These are phyloP conservation scores for Piaya cayana DNA, from an alignment of 2,113 vertebrate genomes.

Conservation along the genomic window DNA sequence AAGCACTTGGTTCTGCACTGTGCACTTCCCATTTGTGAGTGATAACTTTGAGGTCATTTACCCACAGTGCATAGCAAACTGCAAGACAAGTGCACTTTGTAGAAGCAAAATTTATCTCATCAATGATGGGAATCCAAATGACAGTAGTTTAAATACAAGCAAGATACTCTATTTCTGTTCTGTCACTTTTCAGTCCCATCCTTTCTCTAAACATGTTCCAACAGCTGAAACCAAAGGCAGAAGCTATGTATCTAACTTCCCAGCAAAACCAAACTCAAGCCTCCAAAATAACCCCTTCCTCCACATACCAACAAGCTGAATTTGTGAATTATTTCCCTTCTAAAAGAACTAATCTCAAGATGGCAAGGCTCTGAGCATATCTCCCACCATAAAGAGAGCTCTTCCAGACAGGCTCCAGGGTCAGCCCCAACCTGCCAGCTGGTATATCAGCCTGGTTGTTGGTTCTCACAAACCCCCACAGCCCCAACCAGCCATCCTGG, in stretches of 20 bases:
- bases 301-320: background rate
- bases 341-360: background rate
- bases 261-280: background rate
- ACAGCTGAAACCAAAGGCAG: background rate
- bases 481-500: background rate
- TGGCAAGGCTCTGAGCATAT: background rate
- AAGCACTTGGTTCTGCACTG: background rate
- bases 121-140: background rate
- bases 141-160: background rate
- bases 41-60: background rate
- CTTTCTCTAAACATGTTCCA: background rate
- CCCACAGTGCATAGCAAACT: background rate
- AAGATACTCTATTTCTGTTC: background rate
- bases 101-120: background rate
- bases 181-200: background rate
- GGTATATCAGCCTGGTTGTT: background rate
- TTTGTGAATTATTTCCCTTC: background rate
- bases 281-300: background rate
- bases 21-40: background rate
- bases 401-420: background rate
- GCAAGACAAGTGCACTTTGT: background rate
- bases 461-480: background rate
- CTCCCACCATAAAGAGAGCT: background rate
- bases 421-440: background rate
- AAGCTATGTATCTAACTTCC: background rate